Evolutionary conservation across 2,113 vertebrate genomes (phyloP).

Genomic region (Ciconia boyciana): DNA sequence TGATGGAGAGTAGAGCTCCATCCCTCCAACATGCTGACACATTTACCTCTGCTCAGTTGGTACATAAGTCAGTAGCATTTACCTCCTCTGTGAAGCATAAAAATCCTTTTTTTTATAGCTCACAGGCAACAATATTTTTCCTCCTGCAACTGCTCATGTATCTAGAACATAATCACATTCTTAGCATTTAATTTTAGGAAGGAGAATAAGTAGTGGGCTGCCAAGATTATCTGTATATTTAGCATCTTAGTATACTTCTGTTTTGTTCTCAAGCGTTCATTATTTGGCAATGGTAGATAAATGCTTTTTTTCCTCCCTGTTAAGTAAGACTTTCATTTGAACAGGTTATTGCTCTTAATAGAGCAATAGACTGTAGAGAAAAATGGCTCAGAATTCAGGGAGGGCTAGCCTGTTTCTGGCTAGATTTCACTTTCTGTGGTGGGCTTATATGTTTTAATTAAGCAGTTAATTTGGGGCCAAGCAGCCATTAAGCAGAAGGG

Average conservation of each 20-base stretch:
- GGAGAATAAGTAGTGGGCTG: background rate
- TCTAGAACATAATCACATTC: background rate
- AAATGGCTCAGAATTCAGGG: background rate
- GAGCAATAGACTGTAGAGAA: background rate
- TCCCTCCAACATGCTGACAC: background rate
- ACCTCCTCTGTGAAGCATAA: background rate
- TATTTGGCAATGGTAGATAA: background rate
- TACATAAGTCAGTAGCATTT: background rate
- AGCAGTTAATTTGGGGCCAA: background rate
- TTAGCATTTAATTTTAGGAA: background rate
- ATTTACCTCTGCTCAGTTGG: background rate
- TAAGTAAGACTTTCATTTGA: background rate
- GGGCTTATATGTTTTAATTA: background rate
- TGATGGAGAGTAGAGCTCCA: background rate
- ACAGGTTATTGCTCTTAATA: background rate
- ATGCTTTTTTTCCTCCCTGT: background rate
- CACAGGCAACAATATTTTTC: background rate
- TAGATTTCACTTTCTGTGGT: background rate
- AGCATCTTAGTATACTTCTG: background rate
- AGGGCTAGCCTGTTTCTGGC: background rate
- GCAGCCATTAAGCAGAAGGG: background rate
- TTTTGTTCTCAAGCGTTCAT: background rate
- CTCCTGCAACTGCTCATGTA: background rate
- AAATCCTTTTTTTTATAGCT: background rate
- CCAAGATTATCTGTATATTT: conserved; percentile 10